Evolutionary conservation across 1,140 invertebrate genomes (phyloP), one percentile per base, ranked within the genome.

Genomic region (Drosophila saltans): DNA sequence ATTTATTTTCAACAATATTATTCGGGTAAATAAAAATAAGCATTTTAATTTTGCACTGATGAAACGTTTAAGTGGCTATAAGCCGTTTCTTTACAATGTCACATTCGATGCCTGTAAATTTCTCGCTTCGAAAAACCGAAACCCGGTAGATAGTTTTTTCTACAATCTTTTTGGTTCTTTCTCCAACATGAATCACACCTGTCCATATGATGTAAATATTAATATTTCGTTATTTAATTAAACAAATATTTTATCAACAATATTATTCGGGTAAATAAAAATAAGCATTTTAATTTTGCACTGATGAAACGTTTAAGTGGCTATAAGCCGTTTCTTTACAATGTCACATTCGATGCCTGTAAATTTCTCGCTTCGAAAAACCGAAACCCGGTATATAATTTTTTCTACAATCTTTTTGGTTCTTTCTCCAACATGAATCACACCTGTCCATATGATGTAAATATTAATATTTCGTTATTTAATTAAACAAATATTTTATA

Each of bases 291-390:
- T n/a, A 30, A 30, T 30, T 30, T 30, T 30, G 28, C 28, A 30
- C 28, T 30, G 4, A 30, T 30, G 28, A 30, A 30, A 30, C 28
- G 28, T 30, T 30, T 30, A 30, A 30, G 4, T 33, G 72, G 72
- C n/a, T 73, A 73, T 10, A 66, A 66, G 9, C 70, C 70, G 0
- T 75, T 72, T 2, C 41, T 75, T 0, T 75, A 75, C 33, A 75
- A 75, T 11, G 30, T 75, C 11, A 72, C 39, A 2, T 24, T 66
- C 1, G 72, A 75, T 39, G 72, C 56, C 8, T 75, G 70, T 10
- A 66, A 33, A 6, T 8, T 43, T 3, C 21, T 75, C 0, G 59
- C 24, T 8, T 2, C 59, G 39, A 62, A 21, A 2, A 75, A 75
- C 3, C 11, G 39, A 30, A 73, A 40, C 9, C 62, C 43, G 6